Evolutionary conservation across 2,888 invertebrate genomes (phyloP).

Genomic region (Endomychus coccineus): DNA sequence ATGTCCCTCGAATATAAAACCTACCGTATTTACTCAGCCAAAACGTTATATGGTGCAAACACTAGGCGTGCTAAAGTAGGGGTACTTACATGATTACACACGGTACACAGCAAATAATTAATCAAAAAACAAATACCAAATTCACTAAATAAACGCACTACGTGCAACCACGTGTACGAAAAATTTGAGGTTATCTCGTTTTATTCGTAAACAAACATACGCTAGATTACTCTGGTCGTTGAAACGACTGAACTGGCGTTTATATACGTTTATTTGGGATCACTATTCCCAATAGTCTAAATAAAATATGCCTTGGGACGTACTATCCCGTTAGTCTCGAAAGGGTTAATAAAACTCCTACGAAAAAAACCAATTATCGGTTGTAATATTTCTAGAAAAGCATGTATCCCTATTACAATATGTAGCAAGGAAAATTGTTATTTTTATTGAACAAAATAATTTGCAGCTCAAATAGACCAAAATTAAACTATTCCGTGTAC

Average conservation of each 20-base stretch:
- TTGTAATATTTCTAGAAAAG: too few species aligned
- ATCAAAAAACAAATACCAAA: conserved; percentile 7
- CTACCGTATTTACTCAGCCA: conserved; percentile 5
- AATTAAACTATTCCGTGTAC: too few species aligned
- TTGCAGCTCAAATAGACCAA: too few species aligned
- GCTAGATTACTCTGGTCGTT: conserved; percentile 5
- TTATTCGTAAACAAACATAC: conserved; percentile 4
- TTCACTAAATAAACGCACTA: conserved; percentile 2
- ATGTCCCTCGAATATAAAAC: too few species aligned
- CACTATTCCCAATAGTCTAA: too few species aligned
- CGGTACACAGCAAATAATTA: conserved; percentile 7
- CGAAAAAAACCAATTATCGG: too few species aligned
- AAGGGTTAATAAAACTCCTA: conserved; percentile 1
- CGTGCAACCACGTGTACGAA: conserved; percentile 1
- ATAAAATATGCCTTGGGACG: conserved; percentile 5
- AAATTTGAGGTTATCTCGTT: conserved; percentile 4
- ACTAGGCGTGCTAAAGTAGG: conserved; percentile 4
- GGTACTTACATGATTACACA: conserved; percentile 7
- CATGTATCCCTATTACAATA: too few species aligned
- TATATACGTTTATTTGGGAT: conserved; percentile 6
- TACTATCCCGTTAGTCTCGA: conserved; percentile 5
- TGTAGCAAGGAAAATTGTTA: too few species aligned
- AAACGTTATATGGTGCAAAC: conserved; percentile 5
- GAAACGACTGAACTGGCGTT: conserved; percentile 7
- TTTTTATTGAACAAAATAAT: too few species aligned